These are phyloP conservation scores for Leptestheria dahalacensis DNA, from an alignment of 1,140 invertebrate species.

Conservation along the genomic window DNA sequence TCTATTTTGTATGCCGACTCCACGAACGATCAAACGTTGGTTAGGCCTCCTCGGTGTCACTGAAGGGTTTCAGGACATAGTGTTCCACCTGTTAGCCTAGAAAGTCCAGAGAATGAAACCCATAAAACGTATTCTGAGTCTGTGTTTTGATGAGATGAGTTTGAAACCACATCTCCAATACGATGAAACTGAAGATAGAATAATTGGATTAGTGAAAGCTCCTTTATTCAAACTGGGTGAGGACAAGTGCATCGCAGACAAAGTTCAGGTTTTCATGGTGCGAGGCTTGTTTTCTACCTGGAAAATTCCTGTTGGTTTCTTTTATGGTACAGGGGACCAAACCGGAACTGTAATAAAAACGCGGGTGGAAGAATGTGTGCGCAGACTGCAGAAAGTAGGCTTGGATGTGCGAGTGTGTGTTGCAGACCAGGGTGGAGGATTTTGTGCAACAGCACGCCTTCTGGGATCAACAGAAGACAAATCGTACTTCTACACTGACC, in stretches of 20 bases:
- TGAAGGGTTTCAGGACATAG: neutral
- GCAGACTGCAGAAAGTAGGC: neutral
- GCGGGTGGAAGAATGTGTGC: neutral
- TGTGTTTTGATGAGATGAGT: neutral
- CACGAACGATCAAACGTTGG: no score
- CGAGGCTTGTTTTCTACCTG: neutral
- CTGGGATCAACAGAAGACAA: neutral
- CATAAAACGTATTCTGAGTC: neutral
- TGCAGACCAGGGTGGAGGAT: neutral
- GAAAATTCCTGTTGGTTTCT: neutral
- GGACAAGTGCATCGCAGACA: neutral
- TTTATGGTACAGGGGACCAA: neutral
- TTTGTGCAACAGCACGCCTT: neutral
- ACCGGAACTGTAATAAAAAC: neutral
- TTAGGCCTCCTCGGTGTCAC: no score
- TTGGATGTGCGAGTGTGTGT: neutral
- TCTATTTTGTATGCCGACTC: no score
- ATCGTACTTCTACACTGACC: neutral
- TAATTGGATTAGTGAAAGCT: neutral
- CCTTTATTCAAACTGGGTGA: neutral
- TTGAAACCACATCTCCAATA: neutral
- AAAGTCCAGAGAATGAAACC: neutral
- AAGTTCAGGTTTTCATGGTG: neutral
- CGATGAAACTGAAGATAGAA: neutral
- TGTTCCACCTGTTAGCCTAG: no score